Evolutionary conservation across 23 tunicate genomes (phyloP), one percentile per base, ranked within the genome.

Genomic region (Styela clava): DNA sequence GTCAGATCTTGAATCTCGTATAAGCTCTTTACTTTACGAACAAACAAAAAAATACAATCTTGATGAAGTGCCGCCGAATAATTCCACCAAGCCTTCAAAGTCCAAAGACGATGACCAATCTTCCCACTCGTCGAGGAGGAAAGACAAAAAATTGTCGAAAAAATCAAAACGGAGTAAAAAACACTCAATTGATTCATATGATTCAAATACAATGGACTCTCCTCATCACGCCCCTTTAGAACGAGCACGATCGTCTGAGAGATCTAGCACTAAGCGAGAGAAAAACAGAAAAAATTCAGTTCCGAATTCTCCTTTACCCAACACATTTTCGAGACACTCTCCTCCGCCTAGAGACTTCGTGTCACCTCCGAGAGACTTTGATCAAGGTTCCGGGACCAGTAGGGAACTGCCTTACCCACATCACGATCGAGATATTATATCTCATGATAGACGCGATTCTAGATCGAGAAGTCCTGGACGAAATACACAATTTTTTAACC

Each of bases 11-110:
- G 83, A 82, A 52, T 61, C 81, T 51, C 62, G 95, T 16, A 84
- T 89, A 24, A 80, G 74, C 26, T 74, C 73, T 29, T 44, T 89
- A 51, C 32, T 89, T 2, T 27, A 44, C 16, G 88, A 79, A 29
- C 85, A 86, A 67, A 87, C 76, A 37, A 51, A 82, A 68, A 87
- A 82, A 74, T 87, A 63, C 44, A 87, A 87, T 35, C 63, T 82
- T 31, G 69, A 67, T 24, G 36, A 56, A 56, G 29, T 44, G 56
- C 56, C 56, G 12, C 12, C 12, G 56, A 44, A 44, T 5, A 44
- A 44, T 12, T n/a, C n/a, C n/a, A 12, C 7, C 12, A 12, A 44
- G 56, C 9, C 56, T 44, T 44, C 56, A 44, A 44, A 44, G 7
- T 44, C 56, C 9, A 44, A 44, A 44, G 56, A 44, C 12, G 56